Evolutionary conservation across 2,113 vertebrate species (phyloP), one percentile per base, ranked within the genome.

Genomic region (Cephalopholis sonnerati): DNA sequence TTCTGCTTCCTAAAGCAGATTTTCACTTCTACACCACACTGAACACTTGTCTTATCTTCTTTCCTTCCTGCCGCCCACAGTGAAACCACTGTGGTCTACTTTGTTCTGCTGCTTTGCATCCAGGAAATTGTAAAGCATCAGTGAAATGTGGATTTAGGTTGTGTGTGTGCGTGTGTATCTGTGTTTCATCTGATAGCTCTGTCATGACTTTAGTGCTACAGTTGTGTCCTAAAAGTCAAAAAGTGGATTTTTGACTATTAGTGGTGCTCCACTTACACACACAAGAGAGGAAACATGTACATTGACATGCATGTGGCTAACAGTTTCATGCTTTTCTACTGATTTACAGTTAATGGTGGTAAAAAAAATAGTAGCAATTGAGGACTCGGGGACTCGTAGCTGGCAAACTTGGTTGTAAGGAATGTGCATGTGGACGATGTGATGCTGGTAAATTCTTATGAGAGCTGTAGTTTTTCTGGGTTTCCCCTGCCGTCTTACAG

Each of bases 41-140:
- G 2, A 8, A 44, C 36, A 22, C 76, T 74, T 7, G 16, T 69
- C 64, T 72, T 65, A 85, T 80, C 79, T 11, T 58, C 51, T 74
- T 63, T 54, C 76, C 48, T 61, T 77, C 82, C 58, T 65, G 70
- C 72, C 36, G 46, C 53, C 44, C 81, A 81, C 63, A 84, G 66
- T 39, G 25, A 63, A 79, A 62, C 57, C 67, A 18, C 79, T 54
- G 72, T 44, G 58, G 71, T 8, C 39, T 46, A 18, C 39, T 70
- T 72, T 68, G 82, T 69, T 87, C 59, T 39, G 51, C 50, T 7
- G 59, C n/a, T 53, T 77, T 62, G 62, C 50, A 25, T 51, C 58
- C 59, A 46, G 39, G 64, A 77, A 68, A 55, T 59, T 61, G 58
- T 25, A 39, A 41, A 73, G 51, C 39, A 9, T 57, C 46, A 25